Conservation (phyloP, 2,797 vertebrate species). For the Carapus acus region DNA sequence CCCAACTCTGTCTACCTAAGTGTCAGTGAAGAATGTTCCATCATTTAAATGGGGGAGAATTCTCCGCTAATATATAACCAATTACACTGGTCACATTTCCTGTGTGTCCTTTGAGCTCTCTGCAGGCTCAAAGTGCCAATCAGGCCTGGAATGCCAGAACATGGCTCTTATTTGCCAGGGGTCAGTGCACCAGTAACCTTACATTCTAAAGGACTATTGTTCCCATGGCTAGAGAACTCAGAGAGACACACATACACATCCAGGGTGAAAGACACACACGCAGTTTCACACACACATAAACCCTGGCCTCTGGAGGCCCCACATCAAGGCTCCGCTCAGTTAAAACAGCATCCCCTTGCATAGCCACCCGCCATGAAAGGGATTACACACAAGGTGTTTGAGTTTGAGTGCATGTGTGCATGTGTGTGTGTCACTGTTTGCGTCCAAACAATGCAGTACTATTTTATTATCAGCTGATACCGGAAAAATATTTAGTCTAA, state of each 20-base stretch:
- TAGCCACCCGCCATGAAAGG: slow-evolving; percentile 72
- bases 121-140: slow-evolving; percentile 79
- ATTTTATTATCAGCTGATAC: too few relatives aligned
- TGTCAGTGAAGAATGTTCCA: slow-evolving; percentile 73
- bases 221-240: slow-evolving; percentile 71
- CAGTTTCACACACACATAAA: slow-evolving; percentile 38
- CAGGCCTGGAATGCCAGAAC: slow-evolving; percentile 80
- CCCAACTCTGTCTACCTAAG: slow-evolving; percentile 63
- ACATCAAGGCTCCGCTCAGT: slow-evolving; percentile 76
- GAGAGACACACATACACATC: slow-evolving; percentile 55
- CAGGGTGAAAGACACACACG: slow-evolving; percentile 52
- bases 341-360: slow-evolving; percentile 76
- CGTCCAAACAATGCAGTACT: slow-evolving; percentile 3
- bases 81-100: slow-evolving; percentile 81
- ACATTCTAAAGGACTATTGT: slow-evolving; percentile 80
- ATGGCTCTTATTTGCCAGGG: slow-evolving; percentile 81
- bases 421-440: slow-evolving; percentile 12
- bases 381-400: slow-evolving; percentile 71
- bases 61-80: slow-evolving; percentile 76
- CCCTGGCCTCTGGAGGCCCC: slow-evolving; percentile 68
- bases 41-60: slow-evolving; percentile 67
- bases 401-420: slow-evolving; percentile 12
- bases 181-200: slow-evolving; percentile 78
- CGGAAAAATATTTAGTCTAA: too few relatives aligned
- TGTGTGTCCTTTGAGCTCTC: slow-evolving; percentile 75